These are phyloP conservation scores for Podarcis siculus DNA, from an alignment of 2,797 vertebrate species.

Conservation along the genomic window DNA sequence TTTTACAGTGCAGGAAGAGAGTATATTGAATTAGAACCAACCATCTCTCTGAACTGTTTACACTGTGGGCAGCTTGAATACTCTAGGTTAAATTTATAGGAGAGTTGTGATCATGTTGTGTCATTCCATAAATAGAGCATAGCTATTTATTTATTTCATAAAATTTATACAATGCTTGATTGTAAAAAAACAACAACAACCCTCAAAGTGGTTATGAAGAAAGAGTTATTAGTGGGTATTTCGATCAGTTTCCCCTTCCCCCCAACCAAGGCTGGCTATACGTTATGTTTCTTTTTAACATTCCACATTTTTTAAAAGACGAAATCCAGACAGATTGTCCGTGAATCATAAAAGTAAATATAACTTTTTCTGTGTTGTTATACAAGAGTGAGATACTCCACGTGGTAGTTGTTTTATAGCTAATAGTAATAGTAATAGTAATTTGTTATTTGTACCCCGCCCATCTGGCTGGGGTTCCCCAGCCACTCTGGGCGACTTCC, in stretches of 20 bases:
- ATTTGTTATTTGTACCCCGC: too few relatives aligned
- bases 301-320: conserved; percentile 22
- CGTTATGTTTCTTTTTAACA: conserved; percentile 15
- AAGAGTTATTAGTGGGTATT: conserved; percentile 12
- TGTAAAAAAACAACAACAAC: too few relatives aligned
- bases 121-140: background rate
- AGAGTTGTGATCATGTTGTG: background rate
- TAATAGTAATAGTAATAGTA: too few relatives aligned
- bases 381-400: background rate
- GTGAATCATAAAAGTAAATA: conserved; percentile 31
- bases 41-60: background rate
- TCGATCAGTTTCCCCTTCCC: background rate
- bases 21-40: background rate
- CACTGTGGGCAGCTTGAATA: background rate
- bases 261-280: conserved; percentile 7
- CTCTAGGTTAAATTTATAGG: background rate
- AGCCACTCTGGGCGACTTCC: too few relatives aligned
- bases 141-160: too few relatives aligned
- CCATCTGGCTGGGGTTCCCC: too few relatives aligned
- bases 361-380: background rate
- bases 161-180: too few relatives aligned
- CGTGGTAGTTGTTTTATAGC: background rate
- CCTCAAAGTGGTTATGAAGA: background rate
- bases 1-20: background rate
- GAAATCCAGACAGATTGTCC: background rate